Percentiles rank a stretch among this genome's conserved stretches.
phyloP scores from a whole-genome alignment of 2,797 vertebrate genomes.

The Pangasius larnaudii region DNA sequence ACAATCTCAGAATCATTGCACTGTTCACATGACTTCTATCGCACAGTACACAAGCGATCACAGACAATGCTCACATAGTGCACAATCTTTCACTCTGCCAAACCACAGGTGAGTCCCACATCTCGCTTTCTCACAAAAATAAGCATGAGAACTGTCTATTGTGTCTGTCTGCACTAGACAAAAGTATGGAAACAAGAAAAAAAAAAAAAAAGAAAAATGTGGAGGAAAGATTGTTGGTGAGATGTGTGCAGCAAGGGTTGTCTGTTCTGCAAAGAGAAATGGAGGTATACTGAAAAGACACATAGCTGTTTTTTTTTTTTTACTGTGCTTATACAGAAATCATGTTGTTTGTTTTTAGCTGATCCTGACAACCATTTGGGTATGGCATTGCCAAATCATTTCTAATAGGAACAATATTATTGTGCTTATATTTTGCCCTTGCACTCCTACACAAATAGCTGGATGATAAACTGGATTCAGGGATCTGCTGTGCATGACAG shows the following conservation, averaged over 20 bases:
- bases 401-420: background rate
- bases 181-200: background rate
- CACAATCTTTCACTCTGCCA: background rate
- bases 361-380: background rate
- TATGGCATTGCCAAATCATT: background rate
- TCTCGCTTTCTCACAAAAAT: background rate
- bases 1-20: background rate
- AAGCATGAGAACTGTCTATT: background rate
- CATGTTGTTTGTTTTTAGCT: background rate
- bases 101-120: background rate
- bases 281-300: background rate
- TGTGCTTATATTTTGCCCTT: no score
- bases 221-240: background rate
- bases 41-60: background rate
- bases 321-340: background rate
- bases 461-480: background rate
- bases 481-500: background rate
- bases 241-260: background rate
- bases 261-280: background rate
- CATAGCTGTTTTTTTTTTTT: background rate
- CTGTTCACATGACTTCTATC: background rate
- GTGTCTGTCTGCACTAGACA: background rate
- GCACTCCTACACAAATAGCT: background rate
- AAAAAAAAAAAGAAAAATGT: background rate
- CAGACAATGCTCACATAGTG: background rate